Conservation (phyloP, 2,888 invertebrate genomes). For the Catocala fraxini region DNA sequence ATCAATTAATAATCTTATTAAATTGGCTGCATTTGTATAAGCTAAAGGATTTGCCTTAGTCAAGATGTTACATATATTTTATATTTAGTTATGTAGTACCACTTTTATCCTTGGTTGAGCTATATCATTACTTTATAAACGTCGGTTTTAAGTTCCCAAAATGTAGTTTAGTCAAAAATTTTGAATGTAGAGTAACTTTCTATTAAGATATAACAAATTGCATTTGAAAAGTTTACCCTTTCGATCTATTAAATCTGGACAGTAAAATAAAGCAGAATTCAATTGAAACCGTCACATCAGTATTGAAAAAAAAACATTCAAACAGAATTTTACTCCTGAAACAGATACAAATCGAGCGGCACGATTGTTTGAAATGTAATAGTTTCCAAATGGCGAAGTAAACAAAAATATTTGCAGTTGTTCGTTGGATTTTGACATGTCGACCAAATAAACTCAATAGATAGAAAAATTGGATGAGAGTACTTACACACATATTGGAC, state of each 20-base stretch:
- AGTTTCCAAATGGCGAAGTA: conserved; percentile 27
- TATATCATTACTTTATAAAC: too few species aligned
- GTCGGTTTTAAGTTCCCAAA: not conserved
- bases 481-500: too few species aligned
- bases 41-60: too few species aligned
- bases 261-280: conserved; percentile 16
- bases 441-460: too few species aligned
- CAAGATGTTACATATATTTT: too few species aligned
- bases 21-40: too few species aligned
- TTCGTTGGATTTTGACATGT: not conserved
- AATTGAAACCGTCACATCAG: conserved; percentile 20
- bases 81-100: too few species aligned
- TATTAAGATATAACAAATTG: not conserved
- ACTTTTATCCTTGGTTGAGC: too few species aligned
- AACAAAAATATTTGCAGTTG: conserved; percentile 11
- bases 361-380: conserved; percentile 31
- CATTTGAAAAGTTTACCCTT: not conserved
- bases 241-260: conserved; percentile 15
- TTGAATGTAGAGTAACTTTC: not conserved
- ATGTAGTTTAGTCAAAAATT: not conserved
- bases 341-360: conserved; percentile 23
- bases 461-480: too few species aligned
- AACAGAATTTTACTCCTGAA: conserved; percentile 20
- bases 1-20: too few species aligned
- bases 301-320: conserved; percentile 20